phyloP scores from a whole-genome alignment of 2,113 vertebrate genomes.

The Guaruba guarouba region DNA sequence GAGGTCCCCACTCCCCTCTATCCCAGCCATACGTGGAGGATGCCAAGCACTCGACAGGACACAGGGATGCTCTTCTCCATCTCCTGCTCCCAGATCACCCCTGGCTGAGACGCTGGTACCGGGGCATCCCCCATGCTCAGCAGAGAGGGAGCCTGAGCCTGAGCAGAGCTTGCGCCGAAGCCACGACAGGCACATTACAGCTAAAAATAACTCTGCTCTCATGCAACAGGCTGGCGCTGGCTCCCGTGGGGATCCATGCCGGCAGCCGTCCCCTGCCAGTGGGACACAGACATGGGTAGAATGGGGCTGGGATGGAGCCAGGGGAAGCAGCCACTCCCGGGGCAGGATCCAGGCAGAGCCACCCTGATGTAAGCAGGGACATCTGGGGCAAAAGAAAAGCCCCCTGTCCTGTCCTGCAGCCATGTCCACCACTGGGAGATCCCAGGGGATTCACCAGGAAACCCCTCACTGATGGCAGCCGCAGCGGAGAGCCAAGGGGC shows the following conservation, averaged over 20 bases:
- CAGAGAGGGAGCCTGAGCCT: not conserved
- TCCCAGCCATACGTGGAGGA: not conserved
- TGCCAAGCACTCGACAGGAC: rapidly evolving
- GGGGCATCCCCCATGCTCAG: not conserved
- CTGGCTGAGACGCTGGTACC: rapidly evolving
- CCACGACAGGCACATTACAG: not conserved
- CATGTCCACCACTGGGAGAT: not conserved
- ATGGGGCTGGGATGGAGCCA: not conserved
- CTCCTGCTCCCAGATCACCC: not conserved
- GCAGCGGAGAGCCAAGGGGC: not conserved
- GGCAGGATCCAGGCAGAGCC: not conserved
- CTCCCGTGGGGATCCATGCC: not conserved
- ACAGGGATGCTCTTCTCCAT: not conserved
- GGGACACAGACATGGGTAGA: rapidly evolving
- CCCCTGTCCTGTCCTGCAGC: rapidly evolving
- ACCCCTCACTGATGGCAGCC: rapidly evolving
- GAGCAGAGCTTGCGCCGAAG: not conserved
- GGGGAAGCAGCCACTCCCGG: rapidly evolving
- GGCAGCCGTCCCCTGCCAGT: rapidly evolving
- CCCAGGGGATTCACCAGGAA: not conserved
- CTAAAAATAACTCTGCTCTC: slow-evolving; percentile 46
- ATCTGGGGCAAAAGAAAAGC: rapidly evolving
- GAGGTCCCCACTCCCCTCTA: not conserved
- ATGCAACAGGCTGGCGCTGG: slow-evolving; percentile 24
- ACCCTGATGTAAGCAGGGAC: not conserved